phyloP scores from a whole-genome alignment of 1,140 invertebrate genomes.

The Drosophila parabipectinata region DNA sequence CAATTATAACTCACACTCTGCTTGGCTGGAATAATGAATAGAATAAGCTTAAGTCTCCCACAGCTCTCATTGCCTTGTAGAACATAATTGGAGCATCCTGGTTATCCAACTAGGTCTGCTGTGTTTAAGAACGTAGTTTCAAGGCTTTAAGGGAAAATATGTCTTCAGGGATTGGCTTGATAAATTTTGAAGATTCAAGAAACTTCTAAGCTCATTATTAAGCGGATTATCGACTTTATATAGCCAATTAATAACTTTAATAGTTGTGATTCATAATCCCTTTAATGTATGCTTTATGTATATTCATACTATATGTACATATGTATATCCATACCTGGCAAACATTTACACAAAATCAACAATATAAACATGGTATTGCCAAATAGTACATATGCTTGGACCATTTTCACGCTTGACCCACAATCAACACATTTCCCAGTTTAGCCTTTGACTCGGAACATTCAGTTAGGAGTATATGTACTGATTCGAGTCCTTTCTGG shows the following conservation, averaged over 20 bases:
- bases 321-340: background rate
- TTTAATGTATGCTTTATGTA: too few species aligned
- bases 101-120: conserved; percentile 24
- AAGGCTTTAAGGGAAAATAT: background rate
- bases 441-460: conserved; percentile 47
- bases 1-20: conserved; percentile 36
- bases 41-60: background rate
- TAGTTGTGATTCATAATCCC: background rate
- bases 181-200: background rate
- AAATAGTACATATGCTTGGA: conserved; percentile 38
- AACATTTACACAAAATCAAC: conserved; percentile 57
- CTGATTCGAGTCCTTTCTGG: conserved; percentile 8
- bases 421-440: conserved; percentile 50
- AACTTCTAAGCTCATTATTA: background rate
- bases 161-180: background rate
- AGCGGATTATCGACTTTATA: background rate
- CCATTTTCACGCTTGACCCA: conserved; percentile 66
- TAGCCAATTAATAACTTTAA: background rate
- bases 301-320: too few species aligned
- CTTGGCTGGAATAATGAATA: background rate
- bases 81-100: conserved; percentile 40
- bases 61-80: conserved; percentile 21
- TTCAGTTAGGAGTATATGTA: conserved; percentile 10
- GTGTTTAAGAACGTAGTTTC: conserved; percentile 24
- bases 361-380: conserved; percentile 54